Percentiles rank a stretch among this genome's conserved stretches.
Evolutionary conservation across 2,888 invertebrate species (phyloP).

Genomic region (Scelioninae gen. 2): DNA sequence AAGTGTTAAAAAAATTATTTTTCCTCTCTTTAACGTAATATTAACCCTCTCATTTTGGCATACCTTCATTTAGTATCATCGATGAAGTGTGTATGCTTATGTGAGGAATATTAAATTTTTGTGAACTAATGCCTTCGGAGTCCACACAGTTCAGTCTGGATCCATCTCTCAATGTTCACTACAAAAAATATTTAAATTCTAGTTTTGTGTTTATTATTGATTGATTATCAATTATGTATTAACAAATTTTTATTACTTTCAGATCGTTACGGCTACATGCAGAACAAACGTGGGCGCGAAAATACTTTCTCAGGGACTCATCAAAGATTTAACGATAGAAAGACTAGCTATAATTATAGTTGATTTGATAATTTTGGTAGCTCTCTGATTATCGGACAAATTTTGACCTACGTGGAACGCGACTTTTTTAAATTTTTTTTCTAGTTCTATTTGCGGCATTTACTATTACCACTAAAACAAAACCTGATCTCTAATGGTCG

Average conservation of each 20-base stretch:
- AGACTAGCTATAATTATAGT: conserved; percentile 66
- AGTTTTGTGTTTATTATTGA: too few relatives aligned
- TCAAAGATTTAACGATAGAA: conserved; percentile 69
- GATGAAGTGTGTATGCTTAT: too few relatives aligned
- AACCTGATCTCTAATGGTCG: conserved; percentile 7
- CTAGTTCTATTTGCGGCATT: background rate
- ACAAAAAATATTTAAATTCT: too few relatives aligned
- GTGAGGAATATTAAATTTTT: too few relatives aligned
- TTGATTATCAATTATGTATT: too few relatives aligned
- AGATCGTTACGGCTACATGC: conserved; percentile 71
- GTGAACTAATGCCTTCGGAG: too few relatives aligned
- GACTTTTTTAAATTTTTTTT: conserved; percentile 20
- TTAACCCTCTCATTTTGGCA: too few relatives aligned
- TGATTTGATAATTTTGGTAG: conserved; percentile 59
- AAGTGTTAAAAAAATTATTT: too few relatives aligned
- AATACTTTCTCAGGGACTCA: conserved; percentile 67
- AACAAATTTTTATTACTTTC: conserved; percentile 46
- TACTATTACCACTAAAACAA: conserved; percentile 23
- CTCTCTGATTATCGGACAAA: conserved; percentile 21
- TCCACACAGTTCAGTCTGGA: too few relatives aligned
- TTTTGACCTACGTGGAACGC: conserved; percentile 33
- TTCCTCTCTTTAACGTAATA: too few relatives aligned
- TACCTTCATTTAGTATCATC: too few relatives aligned
- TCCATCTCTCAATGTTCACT: too few relatives aligned
- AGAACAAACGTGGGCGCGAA: conserved; percentile 68